phyloP scores from a whole-genome alignment of 2,888 invertebrate species.

The Sarcophaga rosellei region DNA sequence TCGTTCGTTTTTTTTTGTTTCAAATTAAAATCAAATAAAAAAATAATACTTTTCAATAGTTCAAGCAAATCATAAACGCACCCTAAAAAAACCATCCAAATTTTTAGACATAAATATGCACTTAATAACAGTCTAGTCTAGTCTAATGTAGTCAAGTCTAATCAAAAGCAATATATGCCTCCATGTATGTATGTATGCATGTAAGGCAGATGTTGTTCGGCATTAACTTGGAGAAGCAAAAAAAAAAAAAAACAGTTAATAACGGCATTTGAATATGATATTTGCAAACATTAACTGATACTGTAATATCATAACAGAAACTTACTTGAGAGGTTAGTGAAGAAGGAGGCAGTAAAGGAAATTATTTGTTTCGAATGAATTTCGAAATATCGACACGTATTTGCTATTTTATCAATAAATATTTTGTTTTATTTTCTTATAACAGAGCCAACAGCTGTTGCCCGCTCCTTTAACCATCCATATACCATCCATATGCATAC shows the following conservation, averaged over 20 bases:
- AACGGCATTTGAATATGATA: conserved; percentile 69
- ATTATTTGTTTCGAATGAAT: conserved; percentile 76
- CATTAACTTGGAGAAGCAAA: neutral
- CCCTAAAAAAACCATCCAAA: conserved; percentile 1
- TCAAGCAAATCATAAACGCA: conserved; percentile 14
- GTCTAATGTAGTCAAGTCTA: too few relatives aligned
- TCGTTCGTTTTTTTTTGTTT: neutral
- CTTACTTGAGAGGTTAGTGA: conserved; percentile 64
- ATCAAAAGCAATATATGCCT: neutral
- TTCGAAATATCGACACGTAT: conserved; percentile 78
- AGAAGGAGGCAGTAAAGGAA: conserved; percentile 71
- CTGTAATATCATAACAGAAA: neutral
- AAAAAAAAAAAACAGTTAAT: conserved; percentile 74
- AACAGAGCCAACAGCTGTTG: conserved; percentile 63
- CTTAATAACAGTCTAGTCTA: conserved; percentile 33
- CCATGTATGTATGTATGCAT: neutral
- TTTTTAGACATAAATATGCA: conserved; percentile 54
- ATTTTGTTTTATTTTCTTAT: conserved; percentile 68
- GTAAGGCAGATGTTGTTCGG: conserved; percentile 40
- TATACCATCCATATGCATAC: conserved; percentile 1
- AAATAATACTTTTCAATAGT: neutral
- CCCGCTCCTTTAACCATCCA: conserved; percentile 39
- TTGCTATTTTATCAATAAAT: conserved; percentile 76
- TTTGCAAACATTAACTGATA: conserved; percentile 38
- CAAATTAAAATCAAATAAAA: conserved; percentile 4